Evolutionary conservation across 1,140 invertebrate species (phyloP), one percentile per base, ranked within the genome.

Genomic region (Pemphigus obesinymphae): DNA sequence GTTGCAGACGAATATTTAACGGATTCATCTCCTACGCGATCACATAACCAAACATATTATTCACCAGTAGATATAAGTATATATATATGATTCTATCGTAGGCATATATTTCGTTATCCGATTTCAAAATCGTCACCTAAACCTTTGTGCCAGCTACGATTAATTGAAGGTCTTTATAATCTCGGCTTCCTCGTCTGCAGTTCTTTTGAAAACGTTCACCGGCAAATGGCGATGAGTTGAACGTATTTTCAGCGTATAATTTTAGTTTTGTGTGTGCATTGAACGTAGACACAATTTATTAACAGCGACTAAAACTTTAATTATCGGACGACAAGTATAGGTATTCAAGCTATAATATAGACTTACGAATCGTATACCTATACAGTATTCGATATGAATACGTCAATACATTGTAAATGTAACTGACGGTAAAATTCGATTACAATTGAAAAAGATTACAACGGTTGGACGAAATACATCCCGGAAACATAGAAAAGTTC

Each of bases 1-100:
- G 7, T n/a, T n/a, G 15, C 43, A 70, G 66, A 70, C 23, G 66
- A n/a, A 70, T 70, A 43, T 70, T 70, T 70, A 70, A 70, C 66
- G 13, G 34, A n/a, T 11, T 68, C 63, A 11, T 50, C 40, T 50
- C 40, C 20, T 40, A 68, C 34, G 37, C 37, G 37, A 23, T 37
- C 34, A 1, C n/a, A 40, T 34, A 40, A 68, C 20, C 20, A 40
- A 40, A 40, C 34, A 68, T 70, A 70, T 70, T 70, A 43, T 43
- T 70, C 37, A 70, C 13, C 31, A 15, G 63, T 23, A 66, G 31
- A 10, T 37, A 20, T 15, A 15, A n/a, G n/a, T n/a, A n/a, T n/a
- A n/a, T n/a, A n/a, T 63, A 17, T 34, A 66, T 66, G 17, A 29
- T 66, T 66, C 29, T 66, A 66, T 66, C 34, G n/a, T 20, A 34